phyloP scores from a whole-genome alignment of 1,140 invertebrate genomes.

The Leptonema lineaticorne region DNA sequence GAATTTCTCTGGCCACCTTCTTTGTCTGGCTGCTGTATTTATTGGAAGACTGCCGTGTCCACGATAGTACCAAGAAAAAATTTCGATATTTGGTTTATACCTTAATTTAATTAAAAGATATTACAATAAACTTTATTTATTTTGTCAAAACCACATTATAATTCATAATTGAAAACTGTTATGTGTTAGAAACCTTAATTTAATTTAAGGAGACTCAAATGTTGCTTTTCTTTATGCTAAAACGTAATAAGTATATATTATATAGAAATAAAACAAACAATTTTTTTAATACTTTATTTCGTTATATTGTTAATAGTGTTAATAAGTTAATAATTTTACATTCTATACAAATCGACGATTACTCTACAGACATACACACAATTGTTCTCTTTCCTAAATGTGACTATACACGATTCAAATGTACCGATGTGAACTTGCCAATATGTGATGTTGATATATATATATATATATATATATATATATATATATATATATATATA shows the following conservation, averaged over 20 bases:
- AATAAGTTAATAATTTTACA: conserved; percentile 32
- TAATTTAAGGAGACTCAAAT: background rate
- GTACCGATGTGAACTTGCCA: background rate
- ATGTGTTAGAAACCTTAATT: too few species aligned
- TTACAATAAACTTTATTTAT: too few species aligned
- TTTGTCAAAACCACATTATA: too few species aligned
- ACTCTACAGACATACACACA: conserved; percentile 19
- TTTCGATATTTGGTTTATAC: too few species aligned
- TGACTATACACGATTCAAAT: conserved; percentile 2
- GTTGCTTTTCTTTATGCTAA: background rate
- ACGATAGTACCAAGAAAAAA: too few species aligned
- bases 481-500: background rate
- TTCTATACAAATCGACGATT: conserved; percentile 23
- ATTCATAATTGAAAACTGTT: too few species aligned
- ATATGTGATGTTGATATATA: background rate
- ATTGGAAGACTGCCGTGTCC: too few species aligned
- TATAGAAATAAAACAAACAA: conserved; percentile 1
- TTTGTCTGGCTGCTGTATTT: too few species aligned
- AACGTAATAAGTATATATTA: background rate
- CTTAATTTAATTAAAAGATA: too few species aligned
- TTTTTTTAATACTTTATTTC: conserved; percentile 18
- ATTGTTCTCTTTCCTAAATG: background rate
- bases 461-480: background rate
- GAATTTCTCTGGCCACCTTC: too few species aligned
- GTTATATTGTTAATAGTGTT: conserved; percentile 27